A percentile compares a stretch with the other conserved stretches of the same genome.
Conservation (phyloP, 2,888 invertebrate species). For the Volucella bombylans region DNA sequence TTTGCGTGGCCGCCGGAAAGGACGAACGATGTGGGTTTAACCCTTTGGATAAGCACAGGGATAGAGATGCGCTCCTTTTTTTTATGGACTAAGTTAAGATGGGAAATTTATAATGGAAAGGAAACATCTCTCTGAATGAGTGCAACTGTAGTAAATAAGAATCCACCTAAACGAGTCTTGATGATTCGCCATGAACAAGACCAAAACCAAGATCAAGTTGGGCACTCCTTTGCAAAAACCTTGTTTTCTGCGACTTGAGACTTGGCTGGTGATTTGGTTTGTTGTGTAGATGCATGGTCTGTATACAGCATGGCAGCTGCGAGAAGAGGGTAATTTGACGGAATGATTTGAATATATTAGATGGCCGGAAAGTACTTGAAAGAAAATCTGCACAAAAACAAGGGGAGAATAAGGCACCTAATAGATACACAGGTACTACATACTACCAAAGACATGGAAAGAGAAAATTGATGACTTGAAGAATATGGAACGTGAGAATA, state of each 20-base stretch:
- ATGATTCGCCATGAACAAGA: conserved; percentile 7
- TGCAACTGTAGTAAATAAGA: conserved; percentile 41
- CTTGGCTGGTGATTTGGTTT: conserved; percentile 65
- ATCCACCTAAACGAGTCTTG: conserved; percentile 6
- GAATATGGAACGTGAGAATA: conserved; percentile 72
- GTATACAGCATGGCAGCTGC: conserved; percentile 56
- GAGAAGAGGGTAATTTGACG: conserved; percentile 60
- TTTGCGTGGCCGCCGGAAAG: not conserved
- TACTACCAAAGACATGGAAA: not conserved
- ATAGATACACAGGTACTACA: too few species aligned
- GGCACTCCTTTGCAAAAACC: not conserved
- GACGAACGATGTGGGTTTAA: not conserved
- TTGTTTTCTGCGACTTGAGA: conserved; percentile 6
- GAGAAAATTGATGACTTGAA: conserved; percentile 59
- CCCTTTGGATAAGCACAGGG: conserved; percentile 41
- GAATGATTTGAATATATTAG: conserved; percentile 72
- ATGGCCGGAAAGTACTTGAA: conserved; percentile 38
- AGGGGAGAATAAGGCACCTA: not conserved
- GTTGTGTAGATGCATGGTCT: conserved; percentile 28
- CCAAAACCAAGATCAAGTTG: conserved; percentile 15
- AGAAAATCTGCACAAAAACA: conserved; percentile 13
- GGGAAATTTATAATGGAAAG: conserved; percentile 61
- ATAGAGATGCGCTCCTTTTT: conserved; percentile 20
- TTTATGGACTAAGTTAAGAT: conserved; percentile 64
- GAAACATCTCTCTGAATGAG: conserved; percentile 15